phyloP scores from a whole-genome alignment of 2,113 vertebrate species.

The human region DNA sequence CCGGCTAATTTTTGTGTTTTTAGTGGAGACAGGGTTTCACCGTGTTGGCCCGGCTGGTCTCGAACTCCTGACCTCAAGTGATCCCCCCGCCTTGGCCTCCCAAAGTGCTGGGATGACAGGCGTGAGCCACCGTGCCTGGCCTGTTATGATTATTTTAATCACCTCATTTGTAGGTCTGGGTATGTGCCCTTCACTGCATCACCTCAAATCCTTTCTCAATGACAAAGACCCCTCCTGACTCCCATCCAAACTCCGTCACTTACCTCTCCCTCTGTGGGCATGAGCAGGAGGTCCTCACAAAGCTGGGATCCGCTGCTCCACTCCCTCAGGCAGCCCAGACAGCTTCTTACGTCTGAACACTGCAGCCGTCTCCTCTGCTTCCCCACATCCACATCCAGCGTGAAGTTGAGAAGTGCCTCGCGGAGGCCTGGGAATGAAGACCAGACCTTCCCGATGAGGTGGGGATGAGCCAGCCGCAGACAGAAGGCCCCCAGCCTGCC shows the following conservation, averaged over 20 bases:
- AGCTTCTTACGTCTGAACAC: not conserved
- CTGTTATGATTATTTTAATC: not conserved
- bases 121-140: accelerated
- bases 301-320: not conserved
- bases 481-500: not conserved
- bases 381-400: conserved; percentile 73
- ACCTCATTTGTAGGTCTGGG: not conserved
- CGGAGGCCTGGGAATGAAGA: conserved; percentile 54
- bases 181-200: not conserved
- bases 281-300: conserved; percentile 61
- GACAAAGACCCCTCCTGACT: not conserved
- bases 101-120: too few species aligned
- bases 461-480: not conserved
- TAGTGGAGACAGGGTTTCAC: too few species aligned
- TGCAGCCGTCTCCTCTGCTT: conserved; percentile 74
- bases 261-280: conserved; percentile 48
- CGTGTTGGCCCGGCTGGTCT: too few species aligned
- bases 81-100: too few species aligned
- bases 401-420: conserved; percentile 61
- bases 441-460: not conserved
- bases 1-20: too few species aligned
- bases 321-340: not conserved
- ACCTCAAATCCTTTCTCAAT: not conserved
- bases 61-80: too few species aligned
- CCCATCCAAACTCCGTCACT: not conserved